phyloP scores from a whole-genome alignment of 2,113 vertebrate species.

The Typhlomys cinereus region DNA sequence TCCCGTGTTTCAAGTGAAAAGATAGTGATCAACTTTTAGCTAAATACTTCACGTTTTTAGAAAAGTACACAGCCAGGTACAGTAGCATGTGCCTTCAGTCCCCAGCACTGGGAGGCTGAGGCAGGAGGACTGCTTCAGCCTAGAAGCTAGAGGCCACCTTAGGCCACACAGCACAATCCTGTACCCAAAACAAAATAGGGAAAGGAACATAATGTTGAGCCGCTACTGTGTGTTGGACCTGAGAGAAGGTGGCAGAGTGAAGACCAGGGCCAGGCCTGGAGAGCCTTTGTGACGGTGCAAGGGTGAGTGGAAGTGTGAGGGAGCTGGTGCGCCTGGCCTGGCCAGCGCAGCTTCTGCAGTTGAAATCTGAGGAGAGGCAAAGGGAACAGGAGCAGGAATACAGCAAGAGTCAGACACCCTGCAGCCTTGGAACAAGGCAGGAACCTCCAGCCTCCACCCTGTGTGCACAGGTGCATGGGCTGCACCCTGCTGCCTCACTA shows the following conservation, averaged over 20 bases:
- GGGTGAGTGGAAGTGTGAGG: not conserved
- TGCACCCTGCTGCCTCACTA: not conserved
- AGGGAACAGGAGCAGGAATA: not conserved
- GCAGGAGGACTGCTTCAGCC: not conserved
- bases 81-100: not conserved
- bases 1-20: not conserved
- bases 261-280: not conserved
- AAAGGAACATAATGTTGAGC: not conserved
- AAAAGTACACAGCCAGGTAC: not conserved
- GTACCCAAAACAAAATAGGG: not conserved
- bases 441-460: not conserved
- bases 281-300: not conserved
- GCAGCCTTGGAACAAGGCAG: not conserved
- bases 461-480: not conserved
- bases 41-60: not conserved
- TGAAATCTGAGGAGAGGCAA: not conserved
- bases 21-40: not conserved
- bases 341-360: not conserved
- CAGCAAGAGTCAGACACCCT: not conserved
- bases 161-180: not conserved
- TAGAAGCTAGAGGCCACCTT: not conserved
- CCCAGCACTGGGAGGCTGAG: not conserved
- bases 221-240: not conserved
- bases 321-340: fast-evolving
- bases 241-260: not conserved